A percentile compares a stretch with the other conserved stretches of the same genome.
phyloP scores from a whole-genome alignment of 2,888 invertebrate genomes.

The Nymphalis urticae region DNA sequence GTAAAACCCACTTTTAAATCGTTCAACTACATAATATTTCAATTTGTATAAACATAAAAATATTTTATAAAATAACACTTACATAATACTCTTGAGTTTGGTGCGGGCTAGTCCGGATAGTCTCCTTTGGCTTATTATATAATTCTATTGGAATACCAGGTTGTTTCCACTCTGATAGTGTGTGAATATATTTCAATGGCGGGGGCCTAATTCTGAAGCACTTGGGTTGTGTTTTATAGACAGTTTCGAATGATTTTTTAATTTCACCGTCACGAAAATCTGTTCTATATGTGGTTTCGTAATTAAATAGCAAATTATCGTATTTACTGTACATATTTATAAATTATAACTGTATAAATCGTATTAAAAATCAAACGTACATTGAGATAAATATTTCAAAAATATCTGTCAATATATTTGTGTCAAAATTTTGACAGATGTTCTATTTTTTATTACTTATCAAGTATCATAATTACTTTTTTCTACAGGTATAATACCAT shows the following conservation, averaged over 20 bases:
- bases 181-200: constrained; percentile 47
- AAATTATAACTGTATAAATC: constrained; percentile 12
- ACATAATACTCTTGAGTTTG: constrained; percentile 45
- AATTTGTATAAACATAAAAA: too few species aligned
- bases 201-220: constrained; percentile 31
- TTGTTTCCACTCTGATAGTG: constrained; percentile 46
- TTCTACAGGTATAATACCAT: too few species aligned
- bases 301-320: constrained; percentile 47
- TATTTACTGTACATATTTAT: constrained; percentile 32
- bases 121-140: constrained; percentile 45
- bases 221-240: constrained; percentile 38
- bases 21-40: too few species aligned
- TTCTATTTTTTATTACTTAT: too few species aligned
- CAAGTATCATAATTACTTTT: too few species aligned
- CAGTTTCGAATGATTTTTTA: constrained; percentile 36
- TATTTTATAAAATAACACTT: constrained; percentile 23
- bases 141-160: constrained; percentile 44
- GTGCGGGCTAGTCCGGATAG: constrained; percentile 45
- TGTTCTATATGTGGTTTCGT: constrained; percentile 44
- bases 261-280: constrained; percentile 42
- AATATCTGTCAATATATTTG: neutral
- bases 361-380: constrained; percentile 13
- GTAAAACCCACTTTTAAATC: too few species aligned
- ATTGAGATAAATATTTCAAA: constrained; percentile 9
- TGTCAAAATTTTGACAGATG: neutral